A percentile compares a stretch with the other conserved stretches of the same genome.
Evolutionary conservation across 1,140 invertebrate species (phyloP).

Genomic region (Adoxophyes honmai): DNA sequence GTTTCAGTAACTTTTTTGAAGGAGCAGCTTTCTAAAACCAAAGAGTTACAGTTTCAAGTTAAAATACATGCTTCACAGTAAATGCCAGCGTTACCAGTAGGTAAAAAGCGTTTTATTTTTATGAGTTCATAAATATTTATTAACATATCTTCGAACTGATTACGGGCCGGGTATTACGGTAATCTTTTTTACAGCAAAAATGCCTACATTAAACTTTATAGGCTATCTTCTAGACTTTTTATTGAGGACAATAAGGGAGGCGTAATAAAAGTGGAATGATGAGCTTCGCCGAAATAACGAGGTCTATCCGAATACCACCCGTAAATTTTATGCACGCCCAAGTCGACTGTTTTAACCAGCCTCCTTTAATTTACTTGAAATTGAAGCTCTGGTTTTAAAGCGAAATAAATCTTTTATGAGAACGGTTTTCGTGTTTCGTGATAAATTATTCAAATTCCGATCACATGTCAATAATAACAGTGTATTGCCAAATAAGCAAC

Average conservation of each 20-base stretch:
- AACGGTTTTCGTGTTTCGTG: neutral
- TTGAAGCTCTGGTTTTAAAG: neutral
- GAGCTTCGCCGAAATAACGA: constrained; percentile 28
- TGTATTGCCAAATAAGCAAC: too few species aligned
- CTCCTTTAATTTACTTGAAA: constrained; percentile 11
- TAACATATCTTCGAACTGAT: neutral
- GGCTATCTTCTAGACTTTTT: constrained; percentile 43
- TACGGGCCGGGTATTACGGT: constrained; percentile 5
- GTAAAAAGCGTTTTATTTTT: too few species aligned
- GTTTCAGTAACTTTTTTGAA: too few species aligned
- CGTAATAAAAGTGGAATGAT: constrained; percentile 45
- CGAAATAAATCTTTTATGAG: constrained; percentile 1
- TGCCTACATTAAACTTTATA: constrained; percentile 38
- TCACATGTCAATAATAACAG: too few species aligned
- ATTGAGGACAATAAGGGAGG: constrained; percentile 50
- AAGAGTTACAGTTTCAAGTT: too few species aligned
- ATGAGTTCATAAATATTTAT: constrained; percentile 8
- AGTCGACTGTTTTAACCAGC: constrained; percentile 9
- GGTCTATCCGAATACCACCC: constrained; percentile 19
- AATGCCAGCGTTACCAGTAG: too few species aligned
- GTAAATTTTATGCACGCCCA: constrained; percentile 22
- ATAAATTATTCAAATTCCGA: too few species aligned
- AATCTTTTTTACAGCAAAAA: constrained; percentile 9
- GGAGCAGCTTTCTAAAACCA: too few species aligned
- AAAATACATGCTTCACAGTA: too few species aligned